Evolutionary conservation across 1,140 invertebrate species (phyloP), one percentile per base, ranked within the genome.

Genomic region (Pogonomyrmex barbatus): DNA sequence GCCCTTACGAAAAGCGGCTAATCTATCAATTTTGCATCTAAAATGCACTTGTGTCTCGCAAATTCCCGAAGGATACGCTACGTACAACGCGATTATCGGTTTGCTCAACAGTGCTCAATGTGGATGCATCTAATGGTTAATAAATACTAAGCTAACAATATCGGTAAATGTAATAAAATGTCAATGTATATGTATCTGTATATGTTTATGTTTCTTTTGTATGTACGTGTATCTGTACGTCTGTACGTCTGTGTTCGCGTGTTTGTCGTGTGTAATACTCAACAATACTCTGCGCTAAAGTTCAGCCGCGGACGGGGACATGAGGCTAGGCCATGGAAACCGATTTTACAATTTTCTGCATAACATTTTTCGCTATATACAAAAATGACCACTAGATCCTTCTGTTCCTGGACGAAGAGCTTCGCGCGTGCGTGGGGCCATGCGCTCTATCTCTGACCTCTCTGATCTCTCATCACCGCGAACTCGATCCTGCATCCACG

Each of bases 1-100:
- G 82, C 84, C 79, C 87, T 85, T 86, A 91, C 87, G 87, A 88
- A 77, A 91, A 91, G 91, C 91, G 83, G 70, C 88, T 92, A 91
- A 90, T 87, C 88, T 90, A 92, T 91, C 79, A 87, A 86, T 73
- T 91, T 92, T 71, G 81, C 85, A 71, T 91, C 87, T 92, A 92
- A 24, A 24, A 86, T 89, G 78, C 86, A 82, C 52, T 75, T 56
- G 81, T 88, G 47, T 87, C 52, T 88, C 68, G 91, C 86, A 71
- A 82, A 54, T 88, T 85, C 65, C 63, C 82, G 62, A 86, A 81
- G 88, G 86, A 63, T 56, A 78, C 81, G 70, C 89, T 90, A 90
- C 65, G 65, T 90, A 90, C 65, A 70, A 88, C 79, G 81, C 82
- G 67, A 85, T 89, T 60, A 87, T 78, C 76, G 79, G 24, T 73